Base-by-base conservation (phyloP, 2,888 invertebrate species). In the Drosophila stalkeri region DNA sequence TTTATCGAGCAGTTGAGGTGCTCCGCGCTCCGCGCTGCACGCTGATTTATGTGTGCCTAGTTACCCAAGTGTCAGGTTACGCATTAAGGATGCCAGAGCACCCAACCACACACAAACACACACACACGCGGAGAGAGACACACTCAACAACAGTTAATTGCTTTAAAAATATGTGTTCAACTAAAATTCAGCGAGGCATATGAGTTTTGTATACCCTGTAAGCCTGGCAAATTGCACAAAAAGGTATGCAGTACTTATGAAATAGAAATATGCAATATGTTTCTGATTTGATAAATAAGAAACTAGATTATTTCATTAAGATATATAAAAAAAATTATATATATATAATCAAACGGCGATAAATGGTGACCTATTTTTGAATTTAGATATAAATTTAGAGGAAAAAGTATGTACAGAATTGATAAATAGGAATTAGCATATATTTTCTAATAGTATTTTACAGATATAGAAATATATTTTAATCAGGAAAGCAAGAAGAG, bases 31-130 rank as follows among this genome's bases (percentile, higher is more conserved):
- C 70, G 69, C 74, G 72, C 82, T 82, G 90, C 72, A 71, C 74
- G 72, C 82, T 82, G 90, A 90, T 90, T 88, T 88, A 81, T 89
- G 73, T 80, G 77, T 78, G 66, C 83, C 84, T 90, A 81, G 90
- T 87, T 80, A 83, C 90, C 90, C 90, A 86, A 89, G 87, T 87
- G 89, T 87, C 89, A 86, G 80, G 82, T 87, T 87, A 86, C 87
- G 70, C 72, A 80, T 82, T 64, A 78, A 65, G 77, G 63, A 78
- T 73, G 68, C 73, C 70, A 64, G 68, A 62, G 64, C 78, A 79
- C 72, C 73, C 67, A 71, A 68, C 39, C 55, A 41, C 55, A 39
- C 55, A 41, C 66, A 33, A 47, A 60, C 46, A 65, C 12, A 27
- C 0, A 56, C 18, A 18, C 31, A 43, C 14, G 16, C 9, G 8